These are phyloP conservation scores for Microcaecilia unicolor DNA, from an alignment of 2,797 vertebrate species.

Conservation along the genomic window DNA sequence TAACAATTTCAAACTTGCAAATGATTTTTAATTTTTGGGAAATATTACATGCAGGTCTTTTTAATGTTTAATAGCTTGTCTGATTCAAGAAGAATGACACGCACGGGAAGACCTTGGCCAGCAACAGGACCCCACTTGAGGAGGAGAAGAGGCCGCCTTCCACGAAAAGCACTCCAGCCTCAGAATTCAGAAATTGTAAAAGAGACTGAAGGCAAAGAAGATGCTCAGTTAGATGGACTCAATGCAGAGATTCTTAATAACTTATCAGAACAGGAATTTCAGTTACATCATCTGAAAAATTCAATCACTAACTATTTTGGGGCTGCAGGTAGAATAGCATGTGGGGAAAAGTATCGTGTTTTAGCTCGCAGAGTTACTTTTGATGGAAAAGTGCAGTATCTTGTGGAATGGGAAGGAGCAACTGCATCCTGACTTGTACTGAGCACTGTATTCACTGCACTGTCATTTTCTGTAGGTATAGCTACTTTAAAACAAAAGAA, in stretches of 20 bases:
- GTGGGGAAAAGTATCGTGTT: slow-evolving; percentile 91
- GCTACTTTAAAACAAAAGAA: slow-evolving; percentile 41
- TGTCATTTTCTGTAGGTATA: slow-evolving; percentile 49
- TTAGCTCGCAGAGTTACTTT: slow-evolving; percentile 88
- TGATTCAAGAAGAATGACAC: slow-evolving; percentile 77
- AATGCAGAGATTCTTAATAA: slow-evolving; percentile 87
- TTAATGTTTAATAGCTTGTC: slow-evolving; percentile 55
- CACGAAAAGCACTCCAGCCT: slow-evolving; percentile 77
- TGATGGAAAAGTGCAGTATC: slow-evolving; percentile 95
- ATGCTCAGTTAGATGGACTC: slow-evolving; percentile 73
- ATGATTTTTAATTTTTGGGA: no score
- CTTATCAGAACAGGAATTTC: slow-evolving; percentile 80
- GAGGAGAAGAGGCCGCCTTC: slow-evolving; percentile 80
- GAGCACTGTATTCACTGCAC: slow-evolving; percentile 57
- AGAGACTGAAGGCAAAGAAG: slow-evolving; percentile 64
- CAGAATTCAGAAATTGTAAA: slow-evolving; percentile 77
- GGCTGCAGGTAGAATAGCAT: slow-evolving; percentile 90
- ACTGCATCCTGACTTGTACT: slow-evolving; percentile 83
- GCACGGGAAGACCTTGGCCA: slow-evolving; percentile 72
- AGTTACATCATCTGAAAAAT: slow-evolving; percentile 91
- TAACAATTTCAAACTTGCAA: no score
- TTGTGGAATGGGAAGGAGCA: slow-evolving; percentile 97
- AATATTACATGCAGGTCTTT: no score
- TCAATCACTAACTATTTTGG: slow-evolving; percentile 97
- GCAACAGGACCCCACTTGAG: slow-evolving; percentile 74